Evolutionary conservation across 2,797 vertebrate species (phyloP).

Genomic region (Typhlichthys subterraneus): DNA sequence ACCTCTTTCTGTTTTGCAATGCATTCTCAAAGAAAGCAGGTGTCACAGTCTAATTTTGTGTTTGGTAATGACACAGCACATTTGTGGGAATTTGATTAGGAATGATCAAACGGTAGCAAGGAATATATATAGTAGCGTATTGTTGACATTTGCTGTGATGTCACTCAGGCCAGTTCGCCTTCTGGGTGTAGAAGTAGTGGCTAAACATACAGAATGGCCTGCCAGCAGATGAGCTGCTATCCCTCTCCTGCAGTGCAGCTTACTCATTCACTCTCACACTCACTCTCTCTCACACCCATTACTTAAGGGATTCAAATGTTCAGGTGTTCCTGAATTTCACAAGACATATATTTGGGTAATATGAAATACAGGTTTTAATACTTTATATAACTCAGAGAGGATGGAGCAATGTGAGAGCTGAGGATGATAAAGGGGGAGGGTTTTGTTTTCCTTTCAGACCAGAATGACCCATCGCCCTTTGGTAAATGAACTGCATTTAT

Average conservation of each 20-base stretch:
- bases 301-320: neutral
- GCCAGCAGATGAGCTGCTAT: conserved; percentile 7
- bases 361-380: neutral
- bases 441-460: too few species aligned
- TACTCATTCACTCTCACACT: neutral
- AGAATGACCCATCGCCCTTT: too few species aligned
- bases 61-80: conserved; percentile 5
- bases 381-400: neutral
- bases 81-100: too few species aligned
- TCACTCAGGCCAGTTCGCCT: conserved; percentile 44
- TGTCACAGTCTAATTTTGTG: neutral
- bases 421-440: too few species aligned
- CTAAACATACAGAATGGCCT: conserved; percentile 41
- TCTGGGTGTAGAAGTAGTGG: conserved; percentile 48
- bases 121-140: neutral
- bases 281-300: neutral
- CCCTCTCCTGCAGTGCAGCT: neutral
- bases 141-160: conserved; percentile 27
- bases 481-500: too few species aligned
- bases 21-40: too few species aligned
- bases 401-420: neutral
- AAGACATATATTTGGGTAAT: neutral
- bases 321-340: neutral
- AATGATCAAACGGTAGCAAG: too few species aligned
- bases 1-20: neutral